Evolutionary conservation across 1,140 invertebrate species (phyloP), one percentile per base, ranked within the genome.

Genomic region (Nasonia vitripennis): DNA sequence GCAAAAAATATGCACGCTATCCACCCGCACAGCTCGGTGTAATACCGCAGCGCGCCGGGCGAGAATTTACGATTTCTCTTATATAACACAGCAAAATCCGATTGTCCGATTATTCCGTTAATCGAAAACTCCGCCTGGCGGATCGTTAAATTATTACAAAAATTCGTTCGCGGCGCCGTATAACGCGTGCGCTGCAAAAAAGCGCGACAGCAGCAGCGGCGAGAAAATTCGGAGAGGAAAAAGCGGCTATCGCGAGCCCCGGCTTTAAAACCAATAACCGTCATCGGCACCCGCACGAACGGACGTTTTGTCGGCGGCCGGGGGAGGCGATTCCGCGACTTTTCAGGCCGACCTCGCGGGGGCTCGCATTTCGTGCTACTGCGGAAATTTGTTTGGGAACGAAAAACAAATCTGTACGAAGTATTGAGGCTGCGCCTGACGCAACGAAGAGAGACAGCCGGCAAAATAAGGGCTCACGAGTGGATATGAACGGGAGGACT

Each of bases 241-340:
- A 71, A 71, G 17, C 20, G 68, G 14, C 5, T n/a, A 71, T 31
- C 68, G 6, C 5, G 23, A 34, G 23, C 68, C 23, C 20, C 27
- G 78, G 84, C 78, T 80, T 85, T 85, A 81, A 82, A 86, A 86
- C 74, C 85, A 82, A 86, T 85, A 85, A 85, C 84, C 70, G 78
- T 85, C 55, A 81, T 85, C 55, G 23, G 55, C 78, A 79, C 20
- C 77, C 48, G 27, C 67, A 41, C 48, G 68, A 3, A 34, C 70
- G 23, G 11, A n/a, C 67, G 31, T 45, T 45, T 68, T 51, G 37
- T 20, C 31, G 70, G 70, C 48, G 1, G 27, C 1, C 27, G 70
- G 27, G 9, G 41, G 41, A 70, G 20, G 55, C 51, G 70, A n/a
- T 77, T 11, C n/a, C 51, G 67, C 55, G 78, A 74, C 78, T 75